Evolutionary conservation across 1,140 invertebrate genomes (phyloP), one percentile per base, ranked within the genome.

Genomic region (Telenomus remus): DNA sequence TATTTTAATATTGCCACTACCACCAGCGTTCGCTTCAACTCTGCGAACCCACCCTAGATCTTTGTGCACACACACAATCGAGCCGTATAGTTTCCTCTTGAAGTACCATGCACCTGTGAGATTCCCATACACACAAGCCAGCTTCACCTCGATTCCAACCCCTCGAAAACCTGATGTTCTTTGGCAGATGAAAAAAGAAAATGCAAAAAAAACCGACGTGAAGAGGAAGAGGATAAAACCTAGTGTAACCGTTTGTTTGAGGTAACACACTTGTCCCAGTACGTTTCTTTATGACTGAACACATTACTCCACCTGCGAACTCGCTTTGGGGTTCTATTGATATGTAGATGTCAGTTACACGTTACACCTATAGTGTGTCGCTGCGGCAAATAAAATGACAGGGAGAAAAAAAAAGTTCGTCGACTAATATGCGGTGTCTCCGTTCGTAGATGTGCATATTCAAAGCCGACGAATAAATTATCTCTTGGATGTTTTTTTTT

Each of bases 51-150:
- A 66, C 71, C 68, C 64, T 69, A 59, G 60, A 73, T 44, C 11
- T 37, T 11, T 4, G 37, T 49, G 44, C 48, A 56, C 33, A 33
- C 19, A 16, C 19, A 12, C 64, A 66, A 16, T 63, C 1, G 50
- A 63, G 44, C 66, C 60, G 71, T 47, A 47, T 55, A 74, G 57
- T 65, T 76, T 76, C 56, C 78, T 78, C 78, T 81, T 81, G 81
- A 80, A 86, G 84, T 85, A 83, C 51, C 79, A 72, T 84, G 69
- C 86, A 86, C 86, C 85, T 87, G 86, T 85, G 86, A 84, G 85
- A 86, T 87, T 88, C 86, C 82, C 86, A 88, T 86, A 86, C 80
- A 82, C 56, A 57, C 64, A 57, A 57, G 43, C 46, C 71, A 49
- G 75, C 57, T 81, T 78, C 78, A 78, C 83, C 69, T 77, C 72